Evolutionary conservation across 2,888 invertebrate species (phyloP).

Genomic region (Hecatera dysodea): DNA sequence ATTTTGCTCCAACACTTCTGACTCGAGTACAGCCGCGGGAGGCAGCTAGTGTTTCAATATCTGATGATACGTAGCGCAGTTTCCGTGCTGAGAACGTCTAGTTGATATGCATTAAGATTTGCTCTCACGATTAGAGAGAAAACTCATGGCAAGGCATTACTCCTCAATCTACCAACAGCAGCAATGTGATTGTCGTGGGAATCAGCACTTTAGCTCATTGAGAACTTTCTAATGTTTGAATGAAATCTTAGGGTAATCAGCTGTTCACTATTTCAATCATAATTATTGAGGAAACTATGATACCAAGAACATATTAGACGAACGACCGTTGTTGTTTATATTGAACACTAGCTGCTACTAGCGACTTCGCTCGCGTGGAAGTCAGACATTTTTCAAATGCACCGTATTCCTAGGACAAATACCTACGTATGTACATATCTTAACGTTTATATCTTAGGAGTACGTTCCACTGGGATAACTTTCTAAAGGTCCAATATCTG

Average conservation of each 20-base stretch:
- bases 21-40: background rate
- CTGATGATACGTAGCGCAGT: background rate
- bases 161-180: constrained; percentile 15
- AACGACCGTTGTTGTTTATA: no score
- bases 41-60: background rate
- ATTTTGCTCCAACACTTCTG: no score
- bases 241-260: constrained; percentile 9
- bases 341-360: background rate
- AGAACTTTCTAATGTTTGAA: constrained; percentile 16
- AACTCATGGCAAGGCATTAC: constrained; percentile 19
- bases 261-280: constrained; percentile 5
- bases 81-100: constrained; percentile 15
- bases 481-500: no score
- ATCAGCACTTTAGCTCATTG: constrained; percentile 19
- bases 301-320: background rate
- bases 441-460: no score
- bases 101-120: constrained; percentile 23
- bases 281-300: background rate
- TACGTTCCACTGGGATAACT: no score
- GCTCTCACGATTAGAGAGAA: constrained; percentile 42
- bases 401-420: no score
- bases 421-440: no score
- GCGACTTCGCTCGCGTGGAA: no score
- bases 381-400: no score
- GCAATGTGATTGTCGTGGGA: constrained; percentile 41